Conservation (phyloP, 2,113 vertebrate genomes). For the Caranx melampygus region DNA sequence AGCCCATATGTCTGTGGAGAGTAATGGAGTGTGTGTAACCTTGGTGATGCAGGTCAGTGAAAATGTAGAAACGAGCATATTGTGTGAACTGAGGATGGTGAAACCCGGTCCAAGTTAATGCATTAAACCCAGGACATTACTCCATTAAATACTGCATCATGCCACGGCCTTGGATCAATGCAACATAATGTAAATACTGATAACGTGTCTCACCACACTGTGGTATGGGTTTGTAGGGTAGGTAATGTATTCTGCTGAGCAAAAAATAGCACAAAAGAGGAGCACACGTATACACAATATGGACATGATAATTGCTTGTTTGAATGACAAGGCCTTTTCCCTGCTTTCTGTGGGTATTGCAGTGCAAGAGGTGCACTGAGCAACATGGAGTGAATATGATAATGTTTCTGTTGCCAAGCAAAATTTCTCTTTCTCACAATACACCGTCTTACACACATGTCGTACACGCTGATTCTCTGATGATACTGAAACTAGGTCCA, state of each 20-base stretch:
- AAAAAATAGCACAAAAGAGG: conserved; percentile 54
- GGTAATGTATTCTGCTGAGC: conserved; percentile 48
- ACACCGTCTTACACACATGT: conserved; percentile 37
- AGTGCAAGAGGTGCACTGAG: conserved; percentile 48
- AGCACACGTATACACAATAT: conserved; percentile 18
- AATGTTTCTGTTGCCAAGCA: conserved; percentile 65
- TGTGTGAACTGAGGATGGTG: conserved; percentile 24
- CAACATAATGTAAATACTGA: conserved; percentile 58
- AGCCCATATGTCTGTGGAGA: conserved; percentile 38
- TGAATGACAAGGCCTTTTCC: conserved; percentile 52
- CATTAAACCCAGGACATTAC: conserved; percentile 66
- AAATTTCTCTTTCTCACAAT: conserved; percentile 62
- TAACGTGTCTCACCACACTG: conserved; percentile 49
- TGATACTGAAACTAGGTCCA: not conserved
- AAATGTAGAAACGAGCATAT: conserved; percentile 60
- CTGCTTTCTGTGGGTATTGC: conserved; percentile 42
- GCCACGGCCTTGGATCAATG: conserved; percentile 68
- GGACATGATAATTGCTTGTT: conserved; percentile 52
- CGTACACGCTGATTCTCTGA: conserved; percentile 15
- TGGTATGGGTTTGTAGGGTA: conserved; percentile 60
- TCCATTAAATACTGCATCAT: conserved; percentile 69
- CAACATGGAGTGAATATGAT: conserved; percentile 62
- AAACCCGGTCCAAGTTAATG: conserved; percentile 38
- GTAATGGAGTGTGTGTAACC: conserved; percentile 64
- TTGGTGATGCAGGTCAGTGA: conserved; percentile 58